phyloP scores from a whole-genome alignment of 2,797 vertebrate genomes.

The Sebastes matsubarae region DNA sequence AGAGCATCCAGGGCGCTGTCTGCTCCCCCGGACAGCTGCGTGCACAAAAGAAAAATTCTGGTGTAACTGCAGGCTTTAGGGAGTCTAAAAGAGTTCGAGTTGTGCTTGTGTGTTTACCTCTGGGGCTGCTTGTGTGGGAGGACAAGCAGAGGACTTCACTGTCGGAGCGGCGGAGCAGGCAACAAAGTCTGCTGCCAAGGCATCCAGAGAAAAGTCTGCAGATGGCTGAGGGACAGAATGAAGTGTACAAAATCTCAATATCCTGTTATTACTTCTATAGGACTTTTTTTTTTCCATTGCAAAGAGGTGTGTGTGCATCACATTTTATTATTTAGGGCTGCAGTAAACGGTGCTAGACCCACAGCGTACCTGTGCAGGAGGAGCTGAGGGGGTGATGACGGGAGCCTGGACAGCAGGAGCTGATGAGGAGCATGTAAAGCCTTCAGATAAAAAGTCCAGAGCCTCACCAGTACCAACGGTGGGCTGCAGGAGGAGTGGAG shows the following conservation, averaged over 20 bases:
- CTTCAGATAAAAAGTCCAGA: constrained; percentile 74
- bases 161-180: constrained; percentile 56
- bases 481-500: constrained; percentile 50
- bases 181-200: constrained; percentile 71
- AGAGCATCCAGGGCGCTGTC: constrained; percentile 76
- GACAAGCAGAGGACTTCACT: constrained; percentile 61
- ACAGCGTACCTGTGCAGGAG: constrained; percentile 48
- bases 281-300: not conserved
- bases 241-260: not conserved
- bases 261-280: not conserved
- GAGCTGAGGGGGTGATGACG: constrained; percentile 36
- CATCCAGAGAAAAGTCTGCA: constrained; percentile 66
- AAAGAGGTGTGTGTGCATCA: not conserved
- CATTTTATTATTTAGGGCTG: not conserved
- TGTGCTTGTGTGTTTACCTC: constrained; percentile 54
- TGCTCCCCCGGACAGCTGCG: constrained; percentile 56
- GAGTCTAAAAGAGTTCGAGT: not conserved
- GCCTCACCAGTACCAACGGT: constrained; percentile 58
- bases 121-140: constrained; percentile 29
- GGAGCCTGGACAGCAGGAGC: constrained; percentile 53
- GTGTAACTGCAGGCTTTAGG: not conserved
- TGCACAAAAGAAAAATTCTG: not conserved
- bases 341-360: not conserved
- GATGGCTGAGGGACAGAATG: constrained; percentile 43
- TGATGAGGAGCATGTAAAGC: constrained; percentile 44